phyloP scores from a whole-genome alignment of 2,888 invertebrate genomes.

The Caenorhabditis sp. region DNA sequence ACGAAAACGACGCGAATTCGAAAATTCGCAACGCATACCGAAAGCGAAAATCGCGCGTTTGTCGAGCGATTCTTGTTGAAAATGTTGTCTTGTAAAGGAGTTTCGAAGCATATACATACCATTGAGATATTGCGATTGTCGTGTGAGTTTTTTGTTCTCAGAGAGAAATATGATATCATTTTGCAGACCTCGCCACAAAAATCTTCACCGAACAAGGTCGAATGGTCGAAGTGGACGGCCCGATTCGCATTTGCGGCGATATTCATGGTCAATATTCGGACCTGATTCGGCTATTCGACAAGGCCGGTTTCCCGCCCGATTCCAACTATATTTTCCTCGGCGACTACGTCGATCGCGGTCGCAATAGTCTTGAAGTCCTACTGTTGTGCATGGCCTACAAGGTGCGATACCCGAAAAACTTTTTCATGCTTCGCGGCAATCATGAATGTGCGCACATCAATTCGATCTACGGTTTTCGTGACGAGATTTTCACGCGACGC shows the following conservation, averaged over 20 bases:
- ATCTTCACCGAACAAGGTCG: conserved; percentile 34
- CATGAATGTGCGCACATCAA: conserved; percentile 51
- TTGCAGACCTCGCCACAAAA: conserved; percentile 35
- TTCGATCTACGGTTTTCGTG: conserved; percentile 52
- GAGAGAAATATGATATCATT: not conserved
- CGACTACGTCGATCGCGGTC: conserved; percentile 57
- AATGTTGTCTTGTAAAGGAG: conserved; percentile 22
- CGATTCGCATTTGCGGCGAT: conserved; percentile 50
- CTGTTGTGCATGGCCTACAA: conserved; percentile 45
- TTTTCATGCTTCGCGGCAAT: conserved; percentile 61
- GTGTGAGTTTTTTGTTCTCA: conserved; percentile 1
- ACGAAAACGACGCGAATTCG: not conserved
- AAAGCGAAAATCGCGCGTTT: not conserved
- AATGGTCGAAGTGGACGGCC: conserved; percentile 45
- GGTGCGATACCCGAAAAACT: conserved; percentile 52
- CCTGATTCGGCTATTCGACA: conserved; percentile 43
- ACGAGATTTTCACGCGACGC: conserved; percentile 37
- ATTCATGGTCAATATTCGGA: conserved; percentile 52
- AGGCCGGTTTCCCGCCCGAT: conserved; percentile 56
- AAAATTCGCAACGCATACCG: not conserved
- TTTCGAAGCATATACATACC: conserved; percentile 11
- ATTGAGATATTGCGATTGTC: conserved; percentile 23
- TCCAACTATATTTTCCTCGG: conserved; percentile 60
- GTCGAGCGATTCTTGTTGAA: conserved; percentile 14
- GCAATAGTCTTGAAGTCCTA: conserved; percentile 42